Evolutionary conservation across 1,140 invertebrate genomes (phyloP).

Genomic region (Eriocheir sinensis): DNA sequence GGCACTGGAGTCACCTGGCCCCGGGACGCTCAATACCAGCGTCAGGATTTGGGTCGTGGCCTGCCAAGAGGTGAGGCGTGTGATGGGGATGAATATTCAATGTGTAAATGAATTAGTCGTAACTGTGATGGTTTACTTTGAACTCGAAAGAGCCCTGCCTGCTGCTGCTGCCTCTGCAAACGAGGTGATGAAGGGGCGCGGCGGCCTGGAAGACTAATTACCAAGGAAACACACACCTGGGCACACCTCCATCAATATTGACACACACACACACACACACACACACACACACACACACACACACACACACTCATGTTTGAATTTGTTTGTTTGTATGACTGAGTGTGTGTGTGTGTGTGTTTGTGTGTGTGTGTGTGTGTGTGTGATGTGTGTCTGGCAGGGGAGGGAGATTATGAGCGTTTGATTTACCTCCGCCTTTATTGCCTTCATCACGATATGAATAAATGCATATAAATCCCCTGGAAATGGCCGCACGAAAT

Average conservation of each 20-base stretch:
- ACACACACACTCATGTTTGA: not conserved
- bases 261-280: not conserved
- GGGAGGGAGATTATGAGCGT: not conserved
- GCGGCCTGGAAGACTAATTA: not conserved
- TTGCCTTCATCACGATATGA: constrained; percentile 8
- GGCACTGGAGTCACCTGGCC: no score
- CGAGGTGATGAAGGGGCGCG: not conserved
- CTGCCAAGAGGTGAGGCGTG: not conserved
- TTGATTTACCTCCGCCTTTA: constrained; percentile 6
- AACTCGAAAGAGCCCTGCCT: no score
- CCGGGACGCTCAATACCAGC: no score
- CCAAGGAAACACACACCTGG: not conserved
- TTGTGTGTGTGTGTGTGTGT: constrained; percentile 13
- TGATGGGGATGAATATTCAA: not conserved
- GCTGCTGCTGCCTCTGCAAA: not conserved
- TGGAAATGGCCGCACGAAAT: not conserved
- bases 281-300: not conserved
- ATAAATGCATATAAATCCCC: constrained; percentile 26
- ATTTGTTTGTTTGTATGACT: not conserved
- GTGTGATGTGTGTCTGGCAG: not conserved
- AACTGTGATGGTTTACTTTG: not conserved
- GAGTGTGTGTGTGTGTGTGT: not conserved
- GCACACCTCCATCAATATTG: not conserved
- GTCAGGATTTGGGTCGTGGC: not conserved
- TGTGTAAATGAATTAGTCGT: no score